phyloP scores from a whole-genome alignment of 2,888 invertebrate species.

The Dolomedes plantarius region DNA sequence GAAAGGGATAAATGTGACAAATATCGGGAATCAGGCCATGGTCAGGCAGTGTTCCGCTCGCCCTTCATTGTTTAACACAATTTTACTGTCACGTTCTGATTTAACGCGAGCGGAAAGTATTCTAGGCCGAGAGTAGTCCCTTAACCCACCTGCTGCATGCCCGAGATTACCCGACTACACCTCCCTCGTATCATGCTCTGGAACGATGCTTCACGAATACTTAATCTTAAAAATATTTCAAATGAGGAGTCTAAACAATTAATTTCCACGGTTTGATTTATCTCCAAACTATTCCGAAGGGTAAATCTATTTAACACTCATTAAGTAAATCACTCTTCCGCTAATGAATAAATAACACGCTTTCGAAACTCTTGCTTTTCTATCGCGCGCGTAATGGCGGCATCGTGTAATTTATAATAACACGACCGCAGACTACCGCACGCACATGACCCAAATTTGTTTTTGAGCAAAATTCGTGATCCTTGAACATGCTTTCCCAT shows the following conservation, averaged over 20 bases:
- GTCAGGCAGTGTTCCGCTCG: no score
- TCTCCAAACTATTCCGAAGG: not conserved
- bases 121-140: no score
- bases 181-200: no score
- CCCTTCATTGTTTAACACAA: no score
- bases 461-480: constrained; percentile 30
- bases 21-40: no score
- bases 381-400: not conserved
- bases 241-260: not conserved
- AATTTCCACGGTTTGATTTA: not conserved
- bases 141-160: no score
- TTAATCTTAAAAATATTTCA: not conserved
- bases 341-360: not conserved
- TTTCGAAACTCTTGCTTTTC: not conserved
- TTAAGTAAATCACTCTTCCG: not conserved
- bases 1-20: no score
- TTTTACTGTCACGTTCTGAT: no score
- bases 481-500: constrained; percentile 27
- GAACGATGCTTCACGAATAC: not conserved
- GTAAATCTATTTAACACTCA: not conserved
- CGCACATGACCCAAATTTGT: constrained; percentile 45
- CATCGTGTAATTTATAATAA: not conserved
- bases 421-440: constrained; percentile 29
- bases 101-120: no score
- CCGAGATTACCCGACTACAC: no score